Percentiles rank a stretch among this genome's conserved stretches.
Conservation (phyloP, 1,140 invertebrate species). For the Heterodera carotae region DNA sequence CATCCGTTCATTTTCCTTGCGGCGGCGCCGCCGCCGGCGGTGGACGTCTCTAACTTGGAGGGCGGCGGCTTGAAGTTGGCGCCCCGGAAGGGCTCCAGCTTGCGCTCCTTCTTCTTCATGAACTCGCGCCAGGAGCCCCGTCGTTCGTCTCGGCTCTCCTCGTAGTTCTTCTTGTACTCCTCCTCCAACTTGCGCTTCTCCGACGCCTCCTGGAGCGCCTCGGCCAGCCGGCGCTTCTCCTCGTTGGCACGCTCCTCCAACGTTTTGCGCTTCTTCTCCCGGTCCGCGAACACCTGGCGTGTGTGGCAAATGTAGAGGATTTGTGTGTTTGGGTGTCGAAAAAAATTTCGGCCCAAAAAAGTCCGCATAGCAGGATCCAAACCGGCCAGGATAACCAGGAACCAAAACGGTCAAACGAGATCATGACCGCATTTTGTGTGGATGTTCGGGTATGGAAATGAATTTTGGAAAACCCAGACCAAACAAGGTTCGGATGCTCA, state of each 20-base stretch:
- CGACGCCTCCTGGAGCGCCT: conserved; percentile 49
- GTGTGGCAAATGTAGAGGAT: no score
- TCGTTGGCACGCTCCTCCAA: conserved; percentile 64
- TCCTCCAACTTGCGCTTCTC: conserved; percentile 64
- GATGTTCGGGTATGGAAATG: no score
- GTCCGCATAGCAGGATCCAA: no score
- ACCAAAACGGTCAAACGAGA: no score
- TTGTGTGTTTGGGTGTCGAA: no score
- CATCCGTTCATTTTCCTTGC: background rate
- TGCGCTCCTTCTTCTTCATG: conserved; percentile 48
- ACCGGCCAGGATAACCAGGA: no score
- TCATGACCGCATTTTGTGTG: conserved; percentile 7
- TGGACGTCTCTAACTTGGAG: conserved; percentile 44
- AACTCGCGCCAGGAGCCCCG: conserved; percentile 47
- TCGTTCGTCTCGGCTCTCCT: conserved; percentile 64
- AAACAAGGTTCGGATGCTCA: no score
- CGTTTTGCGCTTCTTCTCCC: conserved; percentile 59
- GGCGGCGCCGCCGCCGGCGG: no score
- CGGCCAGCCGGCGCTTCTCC: conserved; percentile 57
- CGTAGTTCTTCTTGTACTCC: conserved; percentile 64
- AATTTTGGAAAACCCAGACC: conserved; percentile 3
- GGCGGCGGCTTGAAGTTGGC: conserved; percentile 47
- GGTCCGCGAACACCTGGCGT: conserved; percentile 59
- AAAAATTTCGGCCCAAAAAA: no score
- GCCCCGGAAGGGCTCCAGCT: conserved; percentile 42